Evolutionary conservation across 2,113 vertebrate genomes (phyloP).

Genomic region (Macroglossus sobrinus): DNA sequence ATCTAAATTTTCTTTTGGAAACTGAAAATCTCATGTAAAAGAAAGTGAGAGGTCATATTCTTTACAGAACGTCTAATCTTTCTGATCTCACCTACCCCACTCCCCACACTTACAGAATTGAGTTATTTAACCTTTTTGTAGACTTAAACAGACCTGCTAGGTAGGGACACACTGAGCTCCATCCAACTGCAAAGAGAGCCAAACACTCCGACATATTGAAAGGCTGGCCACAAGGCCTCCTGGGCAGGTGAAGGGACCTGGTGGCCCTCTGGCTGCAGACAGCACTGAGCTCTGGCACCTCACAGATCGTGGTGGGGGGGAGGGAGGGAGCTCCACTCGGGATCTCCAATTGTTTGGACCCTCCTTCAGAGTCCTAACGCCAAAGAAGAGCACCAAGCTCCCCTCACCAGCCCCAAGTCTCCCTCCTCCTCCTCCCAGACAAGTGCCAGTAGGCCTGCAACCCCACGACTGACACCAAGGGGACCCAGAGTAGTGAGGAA

Average conservation of each 20-base stretch:
- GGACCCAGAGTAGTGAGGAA: neutral
- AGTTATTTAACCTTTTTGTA: slow-evolving; percentile 1
- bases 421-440: neutral
- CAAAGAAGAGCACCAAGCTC: neutral
- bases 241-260: neutral
- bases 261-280: neutral
- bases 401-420: neutral
- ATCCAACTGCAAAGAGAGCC: neutral
- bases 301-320: neutral
- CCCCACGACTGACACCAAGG: neutral
- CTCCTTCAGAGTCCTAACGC: neutral
- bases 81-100: neutral
- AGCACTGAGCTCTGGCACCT: neutral
- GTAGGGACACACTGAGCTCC: neutral
- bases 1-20: slow-evolving; percentile 5
- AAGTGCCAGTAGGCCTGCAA: neutral
- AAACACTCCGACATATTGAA: neutral
- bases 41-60: neutral
- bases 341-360: neutral
- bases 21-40: neutral
- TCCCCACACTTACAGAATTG: neutral
- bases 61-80: neutral
- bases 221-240: neutral
- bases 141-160: neutral
- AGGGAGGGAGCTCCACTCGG: neutral